Conservation (phyloP, 1,140 invertebrate species). For the Orussus abietinus region DNA sequence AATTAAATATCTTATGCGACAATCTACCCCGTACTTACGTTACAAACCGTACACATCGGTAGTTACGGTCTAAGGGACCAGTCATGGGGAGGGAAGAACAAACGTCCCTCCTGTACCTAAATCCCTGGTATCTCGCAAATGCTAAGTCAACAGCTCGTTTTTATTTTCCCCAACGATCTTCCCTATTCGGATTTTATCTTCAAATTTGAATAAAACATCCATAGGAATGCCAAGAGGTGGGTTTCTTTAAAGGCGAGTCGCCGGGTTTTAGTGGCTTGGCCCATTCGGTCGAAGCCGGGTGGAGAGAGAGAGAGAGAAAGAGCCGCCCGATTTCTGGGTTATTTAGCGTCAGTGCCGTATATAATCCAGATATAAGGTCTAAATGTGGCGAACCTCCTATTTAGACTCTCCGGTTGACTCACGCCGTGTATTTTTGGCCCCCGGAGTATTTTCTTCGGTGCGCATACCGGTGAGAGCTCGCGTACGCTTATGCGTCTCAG, state of each 20-base stretch:
- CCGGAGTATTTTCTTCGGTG: slow-evolving; percentile 33
- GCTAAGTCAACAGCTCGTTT: too few relatives aligned
- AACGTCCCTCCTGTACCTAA: too few relatives aligned
- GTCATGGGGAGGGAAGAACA: too few relatives aligned
- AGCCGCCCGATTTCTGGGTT: slow-evolving; percentile 25
- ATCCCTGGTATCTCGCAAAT: too few relatives aligned
- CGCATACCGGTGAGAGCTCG: slow-evolving; percentile 19
- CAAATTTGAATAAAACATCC: too few relatives aligned
- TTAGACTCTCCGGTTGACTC: slow-evolving; percentile 39
- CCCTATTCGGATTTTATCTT: too few relatives aligned
- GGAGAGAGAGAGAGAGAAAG: slow-evolving; percentile 23
- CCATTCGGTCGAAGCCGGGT: slow-evolving; percentile 12
- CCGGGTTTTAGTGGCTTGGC: background rate
- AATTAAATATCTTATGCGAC: too few relatives aligned
- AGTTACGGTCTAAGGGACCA: too few relatives aligned
- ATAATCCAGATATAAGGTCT: slow-evolving; percentile 37
- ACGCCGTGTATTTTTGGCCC: slow-evolving; percentile 30
- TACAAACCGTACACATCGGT: too few relatives aligned
- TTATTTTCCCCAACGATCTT: too few relatives aligned
- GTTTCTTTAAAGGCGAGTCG: background rate
- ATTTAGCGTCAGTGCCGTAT: slow-evolving; percentile 25
- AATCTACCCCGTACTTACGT: too few relatives aligned
- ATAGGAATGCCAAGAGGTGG: too few relatives aligned
- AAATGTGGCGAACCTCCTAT: slow-evolving; percentile 38
- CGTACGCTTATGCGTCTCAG: background rate